Base-by-base conservation (phyloP, 2,113 vertebrate species). In the Odocoileus hemionus region DNA sequence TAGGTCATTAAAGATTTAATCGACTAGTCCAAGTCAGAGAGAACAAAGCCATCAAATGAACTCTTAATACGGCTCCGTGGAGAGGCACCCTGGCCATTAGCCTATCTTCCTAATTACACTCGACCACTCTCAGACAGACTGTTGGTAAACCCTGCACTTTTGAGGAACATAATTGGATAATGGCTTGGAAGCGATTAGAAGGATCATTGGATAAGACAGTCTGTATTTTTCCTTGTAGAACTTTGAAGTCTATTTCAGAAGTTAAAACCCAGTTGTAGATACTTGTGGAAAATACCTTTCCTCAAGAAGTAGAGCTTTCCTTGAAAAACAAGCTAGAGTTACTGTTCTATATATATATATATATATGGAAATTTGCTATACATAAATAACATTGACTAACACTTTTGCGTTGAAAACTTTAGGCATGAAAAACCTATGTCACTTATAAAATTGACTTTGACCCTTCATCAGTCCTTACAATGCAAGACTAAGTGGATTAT, bases 1-100 rank as follows among this genome's bases (percentile, higher is more conserved):
- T 90, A 85, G 96, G n/a, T 96, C 95, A 84, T 97, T 91, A 96
- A 94, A 58, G 85, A 83, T 85, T 92, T 95, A 84, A 80, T n/a
- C 86, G 70, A 95, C 95, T 97, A 95, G 36, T 70, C 25, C 43
- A 96, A 95, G 95, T 96, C 82, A 92, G 83, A 88, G 3, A 23
- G 57, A 97, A 96, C 45, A 87, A 67, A 89, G n/a, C 16, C 52
- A 15, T 74, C 23, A 25, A 39, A 21, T 64, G 28, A 86, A 52
- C 33, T 79, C 70, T 25, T 36, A 28, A 67, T 50, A 4, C 1
- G 33, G 45, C 39, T 43, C 39, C 43, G 3, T 13, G 76, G 57
- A 83, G 57, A 67, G 0, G 23, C 43, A 74, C 45, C 21, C 36
- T 45, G 3, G 19, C 21, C 26, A 21, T 61, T 79, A 74, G 14